Evolutionary conservation across 2,888 invertebrate species (phyloP).

Genomic region (Morpho deidamia): DNA sequence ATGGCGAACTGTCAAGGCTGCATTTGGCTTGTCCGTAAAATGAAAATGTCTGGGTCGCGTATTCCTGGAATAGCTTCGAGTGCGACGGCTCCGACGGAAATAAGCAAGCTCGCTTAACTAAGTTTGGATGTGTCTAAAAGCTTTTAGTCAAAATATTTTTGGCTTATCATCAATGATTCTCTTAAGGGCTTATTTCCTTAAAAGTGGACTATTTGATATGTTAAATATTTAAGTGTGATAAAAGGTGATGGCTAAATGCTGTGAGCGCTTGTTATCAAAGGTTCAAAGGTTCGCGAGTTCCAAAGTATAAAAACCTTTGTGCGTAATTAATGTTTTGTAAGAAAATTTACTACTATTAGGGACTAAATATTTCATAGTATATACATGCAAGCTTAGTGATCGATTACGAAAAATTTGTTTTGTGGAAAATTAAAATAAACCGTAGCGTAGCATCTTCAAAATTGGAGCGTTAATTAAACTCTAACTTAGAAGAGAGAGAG

Average conservation of each 20-base stretch:
- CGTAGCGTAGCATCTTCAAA: too few species aligned
- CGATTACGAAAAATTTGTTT: too few species aligned
- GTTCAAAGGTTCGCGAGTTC: too few species aligned
- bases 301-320: too few species aligned
- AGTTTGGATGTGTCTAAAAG: conserved; percentile 70
- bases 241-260: background rate
- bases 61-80: conserved; percentile 64
- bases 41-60: conserved; percentile 58
- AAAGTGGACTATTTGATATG: background rate
- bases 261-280: too few species aligned
- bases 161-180: background rate
- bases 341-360: too few species aligned
- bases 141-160: conserved; percentile 25
- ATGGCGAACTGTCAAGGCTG: conserved; percentile 56
- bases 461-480: too few species aligned
- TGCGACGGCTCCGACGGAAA: conserved; percentile 72
- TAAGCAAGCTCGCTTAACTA: conserved; percentile 66
- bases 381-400: too few species aligned
- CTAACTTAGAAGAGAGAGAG: too few species aligned
- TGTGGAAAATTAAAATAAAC: too few species aligned
- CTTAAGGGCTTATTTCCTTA: background rate
- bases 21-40: conserved; percentile 63
- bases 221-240: background rate
- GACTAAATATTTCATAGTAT: too few species aligned
- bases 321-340: too few species aligned